Base-by-base conservation (phyloP, 1,140 invertebrate species). In the Ephestia elutella region DNA sequence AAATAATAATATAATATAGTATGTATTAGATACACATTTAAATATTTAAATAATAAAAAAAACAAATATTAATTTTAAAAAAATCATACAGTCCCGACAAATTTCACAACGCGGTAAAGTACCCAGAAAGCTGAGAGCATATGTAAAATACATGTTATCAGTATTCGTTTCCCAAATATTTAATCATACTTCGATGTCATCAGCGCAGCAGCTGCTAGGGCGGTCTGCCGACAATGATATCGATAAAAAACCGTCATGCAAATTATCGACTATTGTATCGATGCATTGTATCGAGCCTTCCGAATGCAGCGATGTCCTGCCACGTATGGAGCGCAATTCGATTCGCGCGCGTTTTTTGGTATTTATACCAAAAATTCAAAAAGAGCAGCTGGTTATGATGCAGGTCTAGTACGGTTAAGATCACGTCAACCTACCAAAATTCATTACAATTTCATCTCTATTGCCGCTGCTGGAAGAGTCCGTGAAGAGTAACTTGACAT, bases 221-320 rank as follows among this genome's bases (percentile, higher is more conserved):
- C 65, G 62, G 67, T 3, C 50, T 66, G 71, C 66, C 70, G 71
- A 80, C 76, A 81, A 80, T 76, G 59, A 65, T 78, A 73, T 77
- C 75, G 71, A 80, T 80, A 84, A 85, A 87, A 85, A 87, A 69
- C 62, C 80, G 85, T 87, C 85, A 87, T 86, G 85, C 85, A 86
- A 87, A 87, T 87, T 86, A 87, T 82, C 65, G 65, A 75, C 65
- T 75, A 78, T 86, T 87, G 82, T 86, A 70, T 66, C 70, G 62
- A 63, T 56, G 71, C 75, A 81, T 86, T 80, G 79, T 78, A 59
- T 57, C 60, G 67, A 63, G 59, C 59, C 30, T 59, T 66, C 62
- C 67, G 73, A 75, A 76, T 73, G 78, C 75, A 70, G 76, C 38
- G 38, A 67, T 81, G 80, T 81, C 74, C 78, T 75, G 73, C 18